Evolutionary conservation across 2,113 vertebrate species (phyloP).

Genomic region (Dunckerocampus dactyliophorus): DNA sequence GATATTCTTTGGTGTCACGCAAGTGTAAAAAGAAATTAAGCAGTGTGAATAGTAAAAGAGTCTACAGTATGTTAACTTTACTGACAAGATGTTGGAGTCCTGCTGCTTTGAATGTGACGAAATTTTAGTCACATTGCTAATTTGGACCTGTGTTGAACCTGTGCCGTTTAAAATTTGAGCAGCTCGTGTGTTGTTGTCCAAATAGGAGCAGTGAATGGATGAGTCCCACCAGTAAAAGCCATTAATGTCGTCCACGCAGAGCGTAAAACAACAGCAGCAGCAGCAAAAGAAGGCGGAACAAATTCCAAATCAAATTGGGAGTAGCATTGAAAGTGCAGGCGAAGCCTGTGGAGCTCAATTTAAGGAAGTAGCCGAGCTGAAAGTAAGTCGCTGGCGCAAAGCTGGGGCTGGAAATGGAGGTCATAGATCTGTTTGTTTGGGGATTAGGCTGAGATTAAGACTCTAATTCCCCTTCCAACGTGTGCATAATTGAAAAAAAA

Average conservation of each 20-base stretch:
- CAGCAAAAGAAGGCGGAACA: constrained; percentile 13
- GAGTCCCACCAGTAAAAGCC: neutral
- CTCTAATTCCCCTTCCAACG: constrained; percentile 60
- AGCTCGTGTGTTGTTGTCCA: too few relatives aligned
- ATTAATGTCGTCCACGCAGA: too few relatives aligned
- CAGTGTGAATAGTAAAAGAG: too few relatives aligned
- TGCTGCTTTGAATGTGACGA: too few relatives aligned
- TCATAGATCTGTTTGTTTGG: constrained; percentile 70
- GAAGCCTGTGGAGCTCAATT: constrained; percentile 34
- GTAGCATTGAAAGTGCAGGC: constrained; percentile 29
- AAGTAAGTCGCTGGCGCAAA: constrained; percentile 32
- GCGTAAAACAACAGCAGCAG: constrained; percentile 4
- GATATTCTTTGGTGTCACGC: too few relatives aligned
- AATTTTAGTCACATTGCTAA: too few relatives aligned
- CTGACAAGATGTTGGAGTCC: too few relatives aligned
- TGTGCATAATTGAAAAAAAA: constrained; percentile 69
- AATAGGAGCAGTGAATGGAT: too few relatives aligned
- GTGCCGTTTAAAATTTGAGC: too few relatives aligned
- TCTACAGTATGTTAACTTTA: too few relatives aligned
- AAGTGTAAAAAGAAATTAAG: too few relatives aligned
- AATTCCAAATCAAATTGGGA: constrained; percentile 8
- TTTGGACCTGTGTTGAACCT: too few relatives aligned
- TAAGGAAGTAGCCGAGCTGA: constrained; percentile 40
- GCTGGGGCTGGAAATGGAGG: constrained; percentile 48
- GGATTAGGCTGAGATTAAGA: constrained; percentile 64